Percentiles rank a stretch among this genome's conserved stretches.
Evolutionary conservation across 2,888 invertebrate genomes (phyloP).

Genomic region (Troilus luridus): DNA sequence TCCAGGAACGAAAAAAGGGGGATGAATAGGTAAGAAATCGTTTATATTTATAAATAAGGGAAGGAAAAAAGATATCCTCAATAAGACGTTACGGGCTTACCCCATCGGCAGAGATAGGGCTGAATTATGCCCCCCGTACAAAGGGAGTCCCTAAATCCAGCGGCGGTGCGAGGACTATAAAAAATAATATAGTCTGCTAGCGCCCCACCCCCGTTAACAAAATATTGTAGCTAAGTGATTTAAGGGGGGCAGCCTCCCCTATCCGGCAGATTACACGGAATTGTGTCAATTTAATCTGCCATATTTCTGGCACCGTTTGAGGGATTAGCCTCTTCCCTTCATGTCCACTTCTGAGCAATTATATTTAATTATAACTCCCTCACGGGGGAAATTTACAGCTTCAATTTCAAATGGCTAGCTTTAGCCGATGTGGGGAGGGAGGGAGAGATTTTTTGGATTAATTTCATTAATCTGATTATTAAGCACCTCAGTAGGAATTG

Average conservation of each 20-base stretch:
- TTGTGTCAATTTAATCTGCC: conserved; percentile 47
- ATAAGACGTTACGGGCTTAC: conserved; percentile 29
- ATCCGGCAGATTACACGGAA: conserved; percentile 35
- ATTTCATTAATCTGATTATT: too few species aligned
- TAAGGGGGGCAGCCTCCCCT: conserved; percentile 27
- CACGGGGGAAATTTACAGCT: background rate
- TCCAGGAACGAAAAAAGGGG: background rate
- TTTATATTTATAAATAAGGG: conserved; percentile 47
- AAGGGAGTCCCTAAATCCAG: conserved; percentile 40
- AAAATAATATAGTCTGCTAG: conserved; percentile 42
- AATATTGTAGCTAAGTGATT: conserved; percentile 42
- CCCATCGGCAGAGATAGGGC: conserved; percentile 51
- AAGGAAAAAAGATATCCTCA: background rate
- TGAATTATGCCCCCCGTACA: conserved; percentile 43
- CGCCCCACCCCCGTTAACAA: background rate
- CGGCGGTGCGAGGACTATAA: conserved; percentile 36
- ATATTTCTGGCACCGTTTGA: conserved; percentile 34
- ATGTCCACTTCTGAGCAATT: background rate
- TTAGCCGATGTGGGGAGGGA: background rate
- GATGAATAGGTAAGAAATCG: conserved; percentile 3
- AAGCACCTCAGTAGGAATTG: too few species aligned
- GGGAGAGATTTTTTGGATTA: background rate
- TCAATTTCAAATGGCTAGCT: background rate
- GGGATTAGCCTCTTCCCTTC: background rate
- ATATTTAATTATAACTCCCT: background rate